Base-by-base conservation (phyloP, 1,140 invertebrate genomes). In the Pseudobourletiella spinata region DNA sequence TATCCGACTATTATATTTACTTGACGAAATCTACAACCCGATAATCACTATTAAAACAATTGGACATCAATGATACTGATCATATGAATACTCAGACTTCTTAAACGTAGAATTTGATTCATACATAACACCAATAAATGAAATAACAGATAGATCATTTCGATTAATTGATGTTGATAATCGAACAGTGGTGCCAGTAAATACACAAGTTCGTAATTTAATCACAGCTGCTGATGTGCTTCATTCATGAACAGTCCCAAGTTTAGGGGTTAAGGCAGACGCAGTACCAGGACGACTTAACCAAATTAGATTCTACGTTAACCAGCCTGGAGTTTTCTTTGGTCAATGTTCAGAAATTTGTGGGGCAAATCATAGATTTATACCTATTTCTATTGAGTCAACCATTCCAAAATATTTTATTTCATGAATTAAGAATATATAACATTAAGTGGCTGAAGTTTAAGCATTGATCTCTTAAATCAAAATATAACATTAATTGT, bases 261-360 rank as follows among this genome's bases (percentile, higher is more conserved):
- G 76, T 0, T 71, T 84, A 74, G 81, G 81, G 16, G 74, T 85
- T 39, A 86, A 86, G 76, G 74, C 80, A 63, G 83, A 86, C 77
- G 81, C 82, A 32, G 77, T 79, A 4, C 83, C 83, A 22, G 83
- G 83, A 0, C 81, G 83, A 39, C 70, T 86, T 74, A 86, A 86
- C 75, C 80, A 85, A 82, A 72, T 78, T 56, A 78, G 66, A 61
- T 77, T 83, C 72, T 73, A 73, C 67, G 73, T 79, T 72, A 81
- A 79, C 65, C 77, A 79, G 43, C 71, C 79, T 32, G 83, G 84
- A 48, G 64, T 84, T 70, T 84, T 79, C 74, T 85, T 74, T 76
- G 84, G 84, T 0, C 84, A 87, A 80, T 87, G 85, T 74, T 86
- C 84, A 71, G 86, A 87, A 81, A 86, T 87, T 79, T 88, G 84